Conservation (phyloP, 2,797 vertebrate genomes). For the Poeciliopsis presidionis region DNA sequence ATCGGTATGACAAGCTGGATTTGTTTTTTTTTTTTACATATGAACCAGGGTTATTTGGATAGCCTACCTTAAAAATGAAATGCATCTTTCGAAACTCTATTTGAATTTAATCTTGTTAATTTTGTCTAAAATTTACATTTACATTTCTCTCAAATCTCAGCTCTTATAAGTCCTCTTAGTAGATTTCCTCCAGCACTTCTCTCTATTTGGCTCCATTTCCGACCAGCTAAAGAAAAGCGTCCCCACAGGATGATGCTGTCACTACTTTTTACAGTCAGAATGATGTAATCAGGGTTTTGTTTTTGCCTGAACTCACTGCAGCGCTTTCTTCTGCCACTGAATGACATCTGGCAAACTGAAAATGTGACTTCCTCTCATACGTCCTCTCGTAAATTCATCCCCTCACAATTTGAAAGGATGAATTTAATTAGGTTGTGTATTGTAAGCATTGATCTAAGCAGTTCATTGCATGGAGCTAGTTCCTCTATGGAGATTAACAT, state of each 20-base stretch:
- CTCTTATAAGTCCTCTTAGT: neutral
- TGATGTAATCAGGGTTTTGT: neutral
- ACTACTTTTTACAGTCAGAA: neutral
- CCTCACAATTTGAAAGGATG: constrained; percentile 1
- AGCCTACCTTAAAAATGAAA: no score
- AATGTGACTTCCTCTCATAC: neutral
- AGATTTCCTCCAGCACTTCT: neutral
- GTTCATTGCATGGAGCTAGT: neutral
- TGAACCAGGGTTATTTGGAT: neutral
- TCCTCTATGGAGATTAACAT: constrained; percentile 18
- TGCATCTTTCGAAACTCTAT: neutral
- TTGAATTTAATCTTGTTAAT: neutral
- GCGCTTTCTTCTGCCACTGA: neutral
- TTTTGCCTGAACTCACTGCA: neutral
- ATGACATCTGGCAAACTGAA: neutral
- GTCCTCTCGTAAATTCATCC: no score
- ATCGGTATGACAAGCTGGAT: neutral
- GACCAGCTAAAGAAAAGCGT: neutral
- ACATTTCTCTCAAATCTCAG: no score
- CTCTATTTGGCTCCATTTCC: no score
- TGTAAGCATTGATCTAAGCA: constrained; percentile 10
- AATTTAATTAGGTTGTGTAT: neutral
- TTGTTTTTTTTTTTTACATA: neutral
- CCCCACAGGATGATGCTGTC: neutral
- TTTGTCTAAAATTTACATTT: neutral